These are phyloP conservation scores for Hydropotes inermis DNA, from an alignment of 2,113 vertebrate genomes.

Conservation along the genomic window DNA sequence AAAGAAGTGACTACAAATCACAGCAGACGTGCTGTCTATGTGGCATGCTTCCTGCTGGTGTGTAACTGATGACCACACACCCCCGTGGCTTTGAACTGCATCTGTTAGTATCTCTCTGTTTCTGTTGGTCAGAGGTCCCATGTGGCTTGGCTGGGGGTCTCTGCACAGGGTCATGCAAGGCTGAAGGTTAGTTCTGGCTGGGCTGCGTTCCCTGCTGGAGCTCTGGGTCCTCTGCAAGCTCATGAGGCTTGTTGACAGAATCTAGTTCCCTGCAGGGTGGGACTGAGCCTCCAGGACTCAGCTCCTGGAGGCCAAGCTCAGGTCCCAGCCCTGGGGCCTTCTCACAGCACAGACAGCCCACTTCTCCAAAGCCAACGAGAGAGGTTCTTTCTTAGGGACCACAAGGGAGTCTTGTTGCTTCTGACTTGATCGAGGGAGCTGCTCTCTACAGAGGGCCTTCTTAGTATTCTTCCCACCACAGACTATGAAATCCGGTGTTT, in stretches of 20 bases:
- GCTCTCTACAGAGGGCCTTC: too few relatives aligned
- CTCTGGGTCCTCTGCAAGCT: not conserved
- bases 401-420: rapidly evolving
- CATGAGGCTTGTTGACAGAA: not conserved
- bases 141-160: rapidly evolving
- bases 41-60: rapidly evolving
- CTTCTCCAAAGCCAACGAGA: not conserved
- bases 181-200: not conserved
- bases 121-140: not conserved
- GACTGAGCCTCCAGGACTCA: not conserved
- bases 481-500: not conserved
- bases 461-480: not conserved
- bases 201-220: rapidly evolving
- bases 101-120: rapidly evolving
- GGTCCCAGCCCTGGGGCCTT: rapidly evolving
- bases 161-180: not conserved
- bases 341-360: not conserved
- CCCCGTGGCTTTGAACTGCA: rapidly evolving
- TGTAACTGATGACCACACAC: not conserved
- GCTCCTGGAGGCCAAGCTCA: too few relatives aligned
- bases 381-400: not conserved
- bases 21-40: rapidly evolving
- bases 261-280: not conserved
- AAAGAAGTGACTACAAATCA: not conserved
- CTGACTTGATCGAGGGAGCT: not conserved